Conservation (phyloP, 2,113 vertebrate genomes). For the Ciconia maguari region DNA sequence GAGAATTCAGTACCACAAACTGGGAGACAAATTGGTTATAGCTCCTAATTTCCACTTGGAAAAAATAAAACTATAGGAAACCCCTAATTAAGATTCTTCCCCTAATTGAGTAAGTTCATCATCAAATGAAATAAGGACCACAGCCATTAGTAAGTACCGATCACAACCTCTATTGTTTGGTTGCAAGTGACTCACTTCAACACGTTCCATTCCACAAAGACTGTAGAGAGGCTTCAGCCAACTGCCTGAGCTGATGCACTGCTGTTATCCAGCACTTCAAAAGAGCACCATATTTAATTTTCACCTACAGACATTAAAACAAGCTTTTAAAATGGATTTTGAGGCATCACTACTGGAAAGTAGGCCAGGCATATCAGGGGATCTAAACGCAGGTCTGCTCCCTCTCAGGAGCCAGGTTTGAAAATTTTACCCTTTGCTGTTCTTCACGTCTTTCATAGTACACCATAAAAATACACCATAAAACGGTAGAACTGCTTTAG, state of each 20-base stretch:
- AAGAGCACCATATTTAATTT: not conserved
- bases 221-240: not conserved
- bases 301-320: not conserved
- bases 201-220: not conserved
- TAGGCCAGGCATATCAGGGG: not conserved
- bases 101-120: not conserved
- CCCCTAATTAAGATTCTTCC: not conserved
- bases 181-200: not conserved
- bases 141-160: not conserved
- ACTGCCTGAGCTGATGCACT: not conserved
- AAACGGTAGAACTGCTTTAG: not conserved
- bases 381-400: not conserved
- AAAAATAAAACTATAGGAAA: not conserved
- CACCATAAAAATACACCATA: not conserved
- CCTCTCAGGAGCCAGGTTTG: not conserved
- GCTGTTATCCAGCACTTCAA: not conserved
- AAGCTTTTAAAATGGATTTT: not conserved
- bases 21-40: not conserved
- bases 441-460: not conserved
- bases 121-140: not conserved
- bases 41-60: not conserved
- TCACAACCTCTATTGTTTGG: not conserved
- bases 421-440: not conserved
- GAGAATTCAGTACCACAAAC: not conserved
- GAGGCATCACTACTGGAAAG: not conserved